Percentiles rank a stretch among this genome's conserved stretches.
Evolutionary conservation across 2,113 vertebrate species (phyloP).

Genomic region (Hylia prasina): DNA sequence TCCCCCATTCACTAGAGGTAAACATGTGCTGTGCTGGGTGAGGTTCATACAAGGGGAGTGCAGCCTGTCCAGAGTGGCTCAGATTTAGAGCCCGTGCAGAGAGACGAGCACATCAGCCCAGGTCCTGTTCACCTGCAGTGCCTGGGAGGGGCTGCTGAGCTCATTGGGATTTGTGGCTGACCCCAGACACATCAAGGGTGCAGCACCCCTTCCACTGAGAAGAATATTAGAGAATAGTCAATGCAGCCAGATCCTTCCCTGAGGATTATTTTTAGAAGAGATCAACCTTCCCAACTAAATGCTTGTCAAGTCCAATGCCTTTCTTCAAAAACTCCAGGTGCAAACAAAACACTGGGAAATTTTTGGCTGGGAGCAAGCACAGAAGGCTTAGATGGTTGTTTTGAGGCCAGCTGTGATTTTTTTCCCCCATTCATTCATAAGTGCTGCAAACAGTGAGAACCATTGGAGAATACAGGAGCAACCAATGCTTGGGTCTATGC

Average conservation of each 20-base stretch:
- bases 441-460: background rate
- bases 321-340: constrained; percentile 13
- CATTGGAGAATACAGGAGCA: background rate
- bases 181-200: background rate
- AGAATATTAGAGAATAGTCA: background rate
- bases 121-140: rapidly evolving
- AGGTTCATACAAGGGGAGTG: background rate
- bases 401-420: constrained; percentile 31
- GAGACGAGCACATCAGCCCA: rapidly evolving
- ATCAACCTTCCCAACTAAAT: background rate
- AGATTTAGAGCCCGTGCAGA: background rate
- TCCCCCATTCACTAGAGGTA: no score
- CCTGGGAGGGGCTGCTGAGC: background rate
- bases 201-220: background rate
- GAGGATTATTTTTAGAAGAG: background rate
- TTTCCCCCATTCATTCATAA: background rate
- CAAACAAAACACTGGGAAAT: background rate
- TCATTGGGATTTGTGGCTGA: background rate
- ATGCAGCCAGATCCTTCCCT: background rate
- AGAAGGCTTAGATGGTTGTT: background rate
- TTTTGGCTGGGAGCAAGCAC: constrained; percentile 12
- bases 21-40: background rate
- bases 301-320: background rate
- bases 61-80: background rate
- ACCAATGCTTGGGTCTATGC: background rate